A percentile compares a stretch with the other conserved stretches of the same genome.
These are phyloP conservation scores for Cydia strobilella DNA, from an alignment of 1,140 invertebrate species.

Conservation along the genomic window DNA sequence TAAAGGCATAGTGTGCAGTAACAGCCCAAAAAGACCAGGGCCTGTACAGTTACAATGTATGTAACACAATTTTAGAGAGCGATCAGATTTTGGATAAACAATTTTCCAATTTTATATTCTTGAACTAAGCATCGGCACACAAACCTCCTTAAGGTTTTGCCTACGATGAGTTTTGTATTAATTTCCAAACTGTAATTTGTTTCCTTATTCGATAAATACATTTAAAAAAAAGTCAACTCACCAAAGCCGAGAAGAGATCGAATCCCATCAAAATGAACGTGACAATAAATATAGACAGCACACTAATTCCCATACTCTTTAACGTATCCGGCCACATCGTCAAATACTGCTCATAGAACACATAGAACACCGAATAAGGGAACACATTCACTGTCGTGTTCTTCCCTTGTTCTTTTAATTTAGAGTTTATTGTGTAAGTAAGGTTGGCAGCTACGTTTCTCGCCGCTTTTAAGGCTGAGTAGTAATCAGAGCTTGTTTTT, in stretches of 20 bases:
- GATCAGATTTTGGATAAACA: too few species aligned
- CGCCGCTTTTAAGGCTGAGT: slow-evolving; percentile 91
- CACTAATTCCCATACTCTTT: slow-evolving; percentile 92
- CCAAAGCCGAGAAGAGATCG: slow-evolving; percentile 91
- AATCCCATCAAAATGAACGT: slow-evolving; percentile 97
- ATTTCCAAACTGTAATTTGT: too few species aligned
- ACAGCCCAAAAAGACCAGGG: too few species aligned
- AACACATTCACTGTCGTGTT: slow-evolving; percentile 90
- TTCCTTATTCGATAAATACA: too few species aligned
- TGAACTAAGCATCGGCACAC: too few species aligned
- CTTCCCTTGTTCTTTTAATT: slow-evolving; percentile 74
- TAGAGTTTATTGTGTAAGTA: slow-evolving; percentile 86
- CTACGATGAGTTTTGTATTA: too few species aligned
- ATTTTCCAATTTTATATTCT: too few species aligned
- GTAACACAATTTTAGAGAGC: too few species aligned
- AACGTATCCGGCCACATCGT: slow-evolving; percentile 97
- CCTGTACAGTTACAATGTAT: too few species aligned
- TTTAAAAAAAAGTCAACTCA: slow-evolving; percentile 55
- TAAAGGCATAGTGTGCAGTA: too few species aligned
- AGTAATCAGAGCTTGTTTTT: slow-evolving; percentile 95
- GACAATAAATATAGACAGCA: slow-evolving; percentile 95
- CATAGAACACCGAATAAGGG: slow-evolving; percentile 98
- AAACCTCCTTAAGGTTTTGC: too few species aligned
- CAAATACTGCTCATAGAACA: slow-evolving; percentile 99
- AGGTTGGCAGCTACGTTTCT: slow-evolving; percentile 91